Percentiles rank a stretch among this genome's conserved stretches.
phyloP scores from a whole-genome alignment of 92 coral and sea anemone genomes.

The Nematostella vectensis region DNA sequence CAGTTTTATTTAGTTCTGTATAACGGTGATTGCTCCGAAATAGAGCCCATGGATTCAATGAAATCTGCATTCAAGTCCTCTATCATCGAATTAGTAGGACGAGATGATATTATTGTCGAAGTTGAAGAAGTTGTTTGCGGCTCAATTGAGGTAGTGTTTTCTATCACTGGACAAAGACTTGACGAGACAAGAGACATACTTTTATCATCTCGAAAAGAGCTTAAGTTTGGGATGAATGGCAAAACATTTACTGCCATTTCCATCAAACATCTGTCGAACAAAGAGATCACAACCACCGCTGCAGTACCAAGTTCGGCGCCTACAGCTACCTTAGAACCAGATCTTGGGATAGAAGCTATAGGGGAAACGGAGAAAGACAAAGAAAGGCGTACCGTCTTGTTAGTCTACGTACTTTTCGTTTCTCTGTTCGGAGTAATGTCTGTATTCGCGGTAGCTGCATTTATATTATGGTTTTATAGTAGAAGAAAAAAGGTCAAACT shows the following conservation, averaged over 20 bases:
- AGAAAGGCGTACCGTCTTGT: conserved; percentile 12
- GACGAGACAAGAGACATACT: conserved; percentile 32
- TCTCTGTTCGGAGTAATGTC: conserved; percentile 39
- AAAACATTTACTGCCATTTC: conserved; percentile 34
- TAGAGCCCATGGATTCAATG: conserved; percentile 25
- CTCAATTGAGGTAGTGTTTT: conserved; percentile 42
- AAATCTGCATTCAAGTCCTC: conserved; percentile 16
- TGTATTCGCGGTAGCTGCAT: conserved; percentile 38
- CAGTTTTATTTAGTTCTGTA: conserved; percentile 40
- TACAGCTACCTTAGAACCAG: conserved; percentile 8
- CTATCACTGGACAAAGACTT: conserved; percentile 15
- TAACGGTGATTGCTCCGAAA: conserved; percentile 34
- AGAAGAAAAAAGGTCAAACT: conserved; percentile 17
- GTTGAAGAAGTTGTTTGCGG: conserved; percentile 49
- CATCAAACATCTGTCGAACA: conserved; percentile 14
- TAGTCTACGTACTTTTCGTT: conserved; percentile 34
- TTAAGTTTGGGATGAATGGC: conserved; percentile 33
- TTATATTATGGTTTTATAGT: conserved; percentile 24
- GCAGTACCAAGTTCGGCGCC: conserved; percentile 5
- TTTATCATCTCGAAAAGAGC: conserved; percentile 14
- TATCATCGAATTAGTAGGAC: conserved; percentile 18
- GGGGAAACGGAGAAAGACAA: conserved; percentile 9
- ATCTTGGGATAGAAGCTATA: conserved; percentile 2
- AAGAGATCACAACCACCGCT: background rate
- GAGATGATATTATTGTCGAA: conserved; percentile 27